Percentiles rank a stretch among this genome's conserved stretches.
phyloP scores from a whole-genome alignment of 2,888 invertebrate species.

The Aplocera efformata region DNA sequence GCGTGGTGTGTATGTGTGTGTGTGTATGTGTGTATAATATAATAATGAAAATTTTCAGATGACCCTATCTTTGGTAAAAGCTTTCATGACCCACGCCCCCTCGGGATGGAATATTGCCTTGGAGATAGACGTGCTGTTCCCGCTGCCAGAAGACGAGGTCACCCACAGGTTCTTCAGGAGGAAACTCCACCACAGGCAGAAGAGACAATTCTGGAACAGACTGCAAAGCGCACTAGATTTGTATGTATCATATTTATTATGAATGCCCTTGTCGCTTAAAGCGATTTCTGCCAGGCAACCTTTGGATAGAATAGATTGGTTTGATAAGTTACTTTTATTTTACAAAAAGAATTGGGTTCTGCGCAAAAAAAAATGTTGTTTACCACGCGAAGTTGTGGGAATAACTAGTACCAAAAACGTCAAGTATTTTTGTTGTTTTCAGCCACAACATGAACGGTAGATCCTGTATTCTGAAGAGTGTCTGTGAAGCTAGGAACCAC shows the following conservation, averaged over 20 bases:
- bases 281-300: no score
- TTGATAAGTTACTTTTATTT: no score
- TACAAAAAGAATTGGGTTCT: no score
- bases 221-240: conserved; percentile 63
- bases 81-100: conserved; percentile 78
- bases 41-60: conserved; percentile 54
- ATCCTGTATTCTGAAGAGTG: conserved; percentile 82
- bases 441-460: conserved; percentile 83
- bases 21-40: no score
- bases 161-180: conserved; percentile 46
- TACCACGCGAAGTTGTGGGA: no score
- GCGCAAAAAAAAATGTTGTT: no score
- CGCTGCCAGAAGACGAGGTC: conserved; percentile 64
- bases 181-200: conserved; percentile 68
- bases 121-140: conserved; percentile 81
- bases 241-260: no score
- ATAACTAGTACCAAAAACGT: no score
- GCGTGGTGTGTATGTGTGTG: no score
- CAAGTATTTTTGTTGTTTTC: conserved; percentile 11
- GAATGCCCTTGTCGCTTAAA: no score
- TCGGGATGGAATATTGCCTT: conserved; percentile 78
- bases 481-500: conserved; percentile 83
- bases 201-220: conserved; percentile 76
- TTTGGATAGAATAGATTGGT: no score
- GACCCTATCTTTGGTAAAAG: conserved; percentile 79